These are phyloP conservation scores for Eremophila alpestris DNA, from an alignment of 2,797 vertebrate species.

Conservation along the genomic window DNA sequence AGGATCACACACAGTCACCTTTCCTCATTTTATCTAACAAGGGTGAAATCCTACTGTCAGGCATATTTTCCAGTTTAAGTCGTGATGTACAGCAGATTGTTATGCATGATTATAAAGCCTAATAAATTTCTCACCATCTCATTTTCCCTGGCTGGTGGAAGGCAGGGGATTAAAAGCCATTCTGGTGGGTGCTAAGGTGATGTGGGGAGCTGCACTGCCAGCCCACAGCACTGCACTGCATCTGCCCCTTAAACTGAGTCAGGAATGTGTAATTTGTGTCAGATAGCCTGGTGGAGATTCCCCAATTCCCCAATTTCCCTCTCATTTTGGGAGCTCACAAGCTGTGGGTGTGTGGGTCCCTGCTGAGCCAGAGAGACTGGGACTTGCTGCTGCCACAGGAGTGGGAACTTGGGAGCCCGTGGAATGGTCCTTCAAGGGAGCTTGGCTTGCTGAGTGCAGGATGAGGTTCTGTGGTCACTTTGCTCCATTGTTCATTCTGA, in stretches of 20 bases:
- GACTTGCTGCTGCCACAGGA: not conserved
- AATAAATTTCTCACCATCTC: constrained; percentile 25
- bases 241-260: not conserved
- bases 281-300: not conserved
- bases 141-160: not conserved
- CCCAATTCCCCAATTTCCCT: not conserved
- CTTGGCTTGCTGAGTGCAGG: not conserved
- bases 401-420: not conserved
- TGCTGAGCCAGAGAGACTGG: not conserved
- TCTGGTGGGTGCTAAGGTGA: not conserved
- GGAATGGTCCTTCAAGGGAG: not conserved
- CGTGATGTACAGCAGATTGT: constrained; percentile 12
- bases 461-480: not conserved
- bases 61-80: constrained; percentile 47
- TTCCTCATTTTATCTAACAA: constrained; percentile 46
- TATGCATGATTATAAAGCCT: constrained; percentile 37
- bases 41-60: constrained; percentile 58
- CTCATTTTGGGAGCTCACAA: not conserved
- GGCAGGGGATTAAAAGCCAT: not conserved
- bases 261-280: not conserved
- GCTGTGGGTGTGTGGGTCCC: rapidly evolving
- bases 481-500: not conserved
- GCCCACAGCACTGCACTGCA: not conserved
- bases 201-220: not conserved
- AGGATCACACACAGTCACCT: constrained; percentile 33